These are phyloP conservation scores for Marisa cornuarietis DNA, from an alignment of 1,140 invertebrate genomes.

Conservation along the genomic window DNA sequence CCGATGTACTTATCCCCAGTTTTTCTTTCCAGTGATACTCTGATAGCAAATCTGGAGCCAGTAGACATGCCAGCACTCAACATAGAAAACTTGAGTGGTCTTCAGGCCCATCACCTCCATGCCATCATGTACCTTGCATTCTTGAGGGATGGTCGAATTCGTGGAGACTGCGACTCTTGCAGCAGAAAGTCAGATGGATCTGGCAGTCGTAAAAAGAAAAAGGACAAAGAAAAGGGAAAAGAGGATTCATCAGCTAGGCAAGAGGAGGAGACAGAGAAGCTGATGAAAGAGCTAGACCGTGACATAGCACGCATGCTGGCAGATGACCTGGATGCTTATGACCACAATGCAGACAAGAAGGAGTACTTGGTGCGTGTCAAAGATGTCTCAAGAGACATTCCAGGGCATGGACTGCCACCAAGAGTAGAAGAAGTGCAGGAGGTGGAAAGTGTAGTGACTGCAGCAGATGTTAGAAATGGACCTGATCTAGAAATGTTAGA, in stretches of 20 bases:
- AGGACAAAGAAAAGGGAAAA: slow-evolving; percentile 15
- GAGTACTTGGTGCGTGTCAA: background rate
- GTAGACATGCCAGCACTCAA: slow-evolving; percentile 68
- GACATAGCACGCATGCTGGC: slow-evolving; percentile 53
- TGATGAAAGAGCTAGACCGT: slow-evolving; percentile 58
- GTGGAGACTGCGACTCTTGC: slow-evolving; percentile 18
- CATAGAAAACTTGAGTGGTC: slow-evolving; percentile 65
- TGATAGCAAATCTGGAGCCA: slow-evolving; percentile 67
- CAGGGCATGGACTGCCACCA: too few species aligned
- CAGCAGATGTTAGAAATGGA: too few species aligned
- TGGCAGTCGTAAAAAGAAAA: slow-evolving; percentile 18
- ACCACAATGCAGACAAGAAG: slow-evolving; percentile 63
- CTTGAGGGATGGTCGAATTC: slow-evolving; percentile 67
- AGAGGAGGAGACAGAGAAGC: slow-evolving; percentile 35
- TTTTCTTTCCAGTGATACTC: slow-evolving; percentile 67
- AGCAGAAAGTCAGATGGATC: slow-evolving; percentile 6
- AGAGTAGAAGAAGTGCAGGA: too few species aligned
- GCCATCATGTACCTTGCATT: slow-evolving; percentile 70
- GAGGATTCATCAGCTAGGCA: slow-evolving; percentile 33
- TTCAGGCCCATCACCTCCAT: slow-evolving; percentile 67
- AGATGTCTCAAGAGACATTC: too few species aligned
- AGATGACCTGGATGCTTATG: slow-evolving; percentile 37
- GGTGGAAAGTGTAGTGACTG: too few species aligned
- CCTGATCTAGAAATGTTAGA: too few species aligned
- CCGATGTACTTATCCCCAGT: background rate